Evolutionary conservation across 2,113 vertebrate genomes (phyloP).

Genomic region (Cervus canadensis): DNA sequence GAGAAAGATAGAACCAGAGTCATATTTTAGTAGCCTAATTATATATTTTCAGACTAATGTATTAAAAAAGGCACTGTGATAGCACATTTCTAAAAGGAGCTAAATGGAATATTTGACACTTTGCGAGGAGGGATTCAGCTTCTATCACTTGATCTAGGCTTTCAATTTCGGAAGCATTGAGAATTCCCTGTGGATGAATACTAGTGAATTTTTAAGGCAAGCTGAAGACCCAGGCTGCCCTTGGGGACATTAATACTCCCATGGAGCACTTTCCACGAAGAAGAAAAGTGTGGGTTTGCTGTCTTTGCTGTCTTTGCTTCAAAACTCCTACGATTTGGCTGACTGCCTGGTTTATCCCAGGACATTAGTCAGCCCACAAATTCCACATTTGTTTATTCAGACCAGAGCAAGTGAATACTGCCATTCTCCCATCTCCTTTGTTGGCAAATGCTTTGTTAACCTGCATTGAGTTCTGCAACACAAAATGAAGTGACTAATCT

Average conservation of each 20-base stretch:
- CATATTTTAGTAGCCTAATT: background rate
- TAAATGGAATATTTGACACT: background rate
- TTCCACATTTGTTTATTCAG: constrained; percentile 54
- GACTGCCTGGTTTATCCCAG: constrained; percentile 53
- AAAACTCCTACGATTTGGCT: constrained; percentile 54
- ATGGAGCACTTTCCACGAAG: constrained; percentile 5
- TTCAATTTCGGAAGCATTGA: constrained; percentile 1
- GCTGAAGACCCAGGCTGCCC: background rate
- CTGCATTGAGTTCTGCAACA: constrained; percentile 32
- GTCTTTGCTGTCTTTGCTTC: constrained; percentile 56
- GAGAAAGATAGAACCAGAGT: background rate
- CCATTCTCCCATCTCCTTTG: constrained; percentile 46
- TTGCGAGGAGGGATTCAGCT: background rate
- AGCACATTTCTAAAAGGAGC: background rate
- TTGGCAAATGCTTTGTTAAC: constrained; percentile 48
- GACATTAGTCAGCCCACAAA: constrained; percentile 60
- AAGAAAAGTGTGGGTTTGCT: constrained; percentile 26
- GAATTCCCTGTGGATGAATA: background rate
- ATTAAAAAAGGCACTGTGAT: constrained; percentile 2
- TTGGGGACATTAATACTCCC: constrained; percentile 10
- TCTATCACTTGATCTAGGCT: constrained; percentile 19
- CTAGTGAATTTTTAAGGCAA: constrained; percentile 3
- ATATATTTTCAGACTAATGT: constrained; percentile 3
- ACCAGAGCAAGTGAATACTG: constrained; percentile 42
- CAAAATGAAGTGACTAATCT: constrained; percentile 38